phyloP scores from a whole-genome alignment of 2,888 invertebrate genomes.

The Ernsta delagoae region DNA sequence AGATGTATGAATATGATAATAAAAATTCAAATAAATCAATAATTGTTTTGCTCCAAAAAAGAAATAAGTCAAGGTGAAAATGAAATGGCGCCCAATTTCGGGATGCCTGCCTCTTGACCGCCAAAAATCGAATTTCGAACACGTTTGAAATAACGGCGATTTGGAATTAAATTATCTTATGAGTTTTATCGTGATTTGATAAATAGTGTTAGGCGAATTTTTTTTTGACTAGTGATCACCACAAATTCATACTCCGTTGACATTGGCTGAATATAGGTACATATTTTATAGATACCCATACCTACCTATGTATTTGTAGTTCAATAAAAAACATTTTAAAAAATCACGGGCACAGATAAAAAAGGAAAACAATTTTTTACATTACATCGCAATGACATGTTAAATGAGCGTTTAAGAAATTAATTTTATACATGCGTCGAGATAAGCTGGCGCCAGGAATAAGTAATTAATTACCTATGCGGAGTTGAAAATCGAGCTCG shows the following conservation, averaged over 20 bases:
- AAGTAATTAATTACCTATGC: slow-evolving; percentile 13
- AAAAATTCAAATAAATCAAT: slow-evolving; percentile 22
- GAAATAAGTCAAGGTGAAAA: slow-evolving; percentile 41
- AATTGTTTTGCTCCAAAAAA: slow-evolving; percentile 13
- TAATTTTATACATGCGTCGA: slow-evolving; percentile 13
- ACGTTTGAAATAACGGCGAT: slow-evolving; percentile 30
- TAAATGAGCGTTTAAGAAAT: slow-evolving; percentile 15
- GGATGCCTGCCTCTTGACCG: slow-evolving; percentile 36
- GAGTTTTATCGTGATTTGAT: neutral
- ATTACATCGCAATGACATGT: neutral
- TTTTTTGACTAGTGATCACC: too few species aligned
- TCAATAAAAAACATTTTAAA: neutral
- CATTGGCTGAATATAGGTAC: too few species aligned
- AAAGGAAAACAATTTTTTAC: slow-evolving; percentile 12
- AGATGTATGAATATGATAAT: neutral
- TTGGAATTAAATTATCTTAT: slow-evolving; percentile 27
- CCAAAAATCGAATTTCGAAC: slow-evolving; percentile 37
- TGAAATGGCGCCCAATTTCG: slow-evolving; percentile 29
- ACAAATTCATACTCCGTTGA: too few species aligned
- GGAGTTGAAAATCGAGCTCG: slow-evolving; percentile 27
- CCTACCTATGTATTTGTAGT: too few species aligned
- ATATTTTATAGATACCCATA: too few species aligned
- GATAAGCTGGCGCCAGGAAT: slow-evolving; percentile 32
- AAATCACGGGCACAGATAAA: slow-evolving; percentile 5
- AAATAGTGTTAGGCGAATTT: neutral